A percentile compares a stretch with the other conserved stretches of the same genome.
phyloP scores from a whole-genome alignment of 2,888 invertebrate species.

The Lissonota sp. region DNA sequence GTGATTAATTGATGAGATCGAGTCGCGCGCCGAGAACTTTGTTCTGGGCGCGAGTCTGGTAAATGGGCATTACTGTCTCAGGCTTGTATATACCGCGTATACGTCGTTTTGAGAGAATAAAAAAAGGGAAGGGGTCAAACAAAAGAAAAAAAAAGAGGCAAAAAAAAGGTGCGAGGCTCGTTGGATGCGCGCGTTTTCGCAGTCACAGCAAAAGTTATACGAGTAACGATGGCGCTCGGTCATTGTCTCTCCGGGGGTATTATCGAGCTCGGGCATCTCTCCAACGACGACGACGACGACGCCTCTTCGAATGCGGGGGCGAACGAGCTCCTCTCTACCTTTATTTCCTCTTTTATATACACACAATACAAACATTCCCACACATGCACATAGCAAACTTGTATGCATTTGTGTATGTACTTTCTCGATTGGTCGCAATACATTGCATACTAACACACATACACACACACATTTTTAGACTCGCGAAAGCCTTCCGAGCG shows the following conservation, averaged over 20 bases:
- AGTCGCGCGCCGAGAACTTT: neutral
- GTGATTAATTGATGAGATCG: slow-evolving; percentile 32
- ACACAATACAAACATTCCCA: slow-evolving; percentile 38
- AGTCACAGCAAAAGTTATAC: slow-evolving; percentile 58
- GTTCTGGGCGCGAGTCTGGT: neutral
- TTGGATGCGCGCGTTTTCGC: slow-evolving; percentile 70
- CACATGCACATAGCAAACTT: slow-evolving; percentile 6
- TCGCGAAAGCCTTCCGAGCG: slow-evolving; percentile 10
- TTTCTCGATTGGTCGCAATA: slow-evolving; percentile 8
- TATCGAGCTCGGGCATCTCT: slow-evolving; percentile 79
- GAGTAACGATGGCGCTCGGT: slow-evolving; percentile 79
- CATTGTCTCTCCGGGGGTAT: slow-evolving; percentile 77
- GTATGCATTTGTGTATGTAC: neutral
- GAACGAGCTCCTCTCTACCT: slow-evolving; percentile 69
- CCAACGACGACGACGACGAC: slow-evolving; percentile 66
- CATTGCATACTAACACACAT: too few relatives aligned
- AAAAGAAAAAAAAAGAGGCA: slow-evolving; percentile 11
- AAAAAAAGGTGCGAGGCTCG: slow-evolving; percentile 36
- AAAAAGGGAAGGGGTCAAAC: neutral
- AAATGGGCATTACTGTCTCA: slow-evolving; percentile 24
- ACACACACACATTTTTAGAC: neutral
- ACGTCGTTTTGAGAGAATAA: neutral
- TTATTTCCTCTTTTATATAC: slow-evolving; percentile 55
- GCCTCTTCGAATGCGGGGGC: slow-evolving; percentile 78
- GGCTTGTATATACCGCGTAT: slow-evolving; percentile 17